Percentiles rank a stretch among this genome's conserved stretches.
Evolutionary conservation across 2,888 invertebrate species (phyloP).

Genomic region (Andrena hattorfiana): DNA sequence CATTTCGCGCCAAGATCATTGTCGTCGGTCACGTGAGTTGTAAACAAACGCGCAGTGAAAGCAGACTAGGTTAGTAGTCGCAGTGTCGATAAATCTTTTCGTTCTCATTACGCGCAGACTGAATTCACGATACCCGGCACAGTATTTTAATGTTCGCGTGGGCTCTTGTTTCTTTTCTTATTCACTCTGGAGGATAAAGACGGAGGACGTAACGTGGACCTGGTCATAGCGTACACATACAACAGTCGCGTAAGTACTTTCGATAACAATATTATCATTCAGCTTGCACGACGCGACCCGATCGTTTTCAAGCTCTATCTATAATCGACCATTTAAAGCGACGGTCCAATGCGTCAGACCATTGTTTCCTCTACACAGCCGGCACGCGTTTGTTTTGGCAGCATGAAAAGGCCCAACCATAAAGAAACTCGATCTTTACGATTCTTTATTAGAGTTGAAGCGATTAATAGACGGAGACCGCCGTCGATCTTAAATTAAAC

Average conservation of each 20-base stretch:
- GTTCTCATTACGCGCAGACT: neutral
- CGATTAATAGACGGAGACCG: constrained; percentile 17
- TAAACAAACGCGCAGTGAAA: constrained; percentile 59
- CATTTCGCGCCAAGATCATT: constrained; percentile 35
- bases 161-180: neutral
- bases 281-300: constrained; percentile 7
- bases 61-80: constrained; percentile 28
- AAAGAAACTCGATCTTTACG: constrained; percentile 1
- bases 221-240: too few species aligned
- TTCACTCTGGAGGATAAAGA: too few species aligned
- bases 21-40: constrained; percentile 42
- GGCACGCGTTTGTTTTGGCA: constrained; percentile 46
- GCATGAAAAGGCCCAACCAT: constrained; percentile 5
- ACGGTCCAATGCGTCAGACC: constrained; percentile 41
- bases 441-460: constrained; percentile 28
- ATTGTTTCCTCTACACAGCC: constrained; percentile 25
- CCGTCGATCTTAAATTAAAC: constrained; percentile 26
- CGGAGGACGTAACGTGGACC: too few species aligned
- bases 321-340: constrained; percentile 19
- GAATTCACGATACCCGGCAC: too few species aligned
- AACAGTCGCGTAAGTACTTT: neutral
- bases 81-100: constrained; percentile 15
- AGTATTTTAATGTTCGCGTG: neutral
- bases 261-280: constrained; percentile 7
- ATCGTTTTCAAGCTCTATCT: constrained; percentile 16